phyloP scores from a whole-genome alignment of 1,140 invertebrate species.

The Ostrea denselamellosa region DNA sequence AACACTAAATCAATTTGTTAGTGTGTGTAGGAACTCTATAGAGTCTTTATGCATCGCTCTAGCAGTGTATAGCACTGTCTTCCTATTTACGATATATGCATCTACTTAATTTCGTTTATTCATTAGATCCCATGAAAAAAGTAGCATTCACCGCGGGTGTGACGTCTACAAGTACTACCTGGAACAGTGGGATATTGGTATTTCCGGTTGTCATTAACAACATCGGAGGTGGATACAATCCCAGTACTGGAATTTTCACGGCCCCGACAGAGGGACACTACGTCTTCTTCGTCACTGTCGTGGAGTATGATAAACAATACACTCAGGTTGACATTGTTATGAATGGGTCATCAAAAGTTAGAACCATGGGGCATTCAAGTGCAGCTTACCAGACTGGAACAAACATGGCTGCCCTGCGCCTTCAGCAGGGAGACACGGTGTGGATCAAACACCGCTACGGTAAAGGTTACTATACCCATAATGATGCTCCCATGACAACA shows the following conservation, averaged over 20 bases:
- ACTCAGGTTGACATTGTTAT: background rate
- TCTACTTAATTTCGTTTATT: too few species aligned
- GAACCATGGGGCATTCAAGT: background rate
- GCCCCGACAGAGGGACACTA: background rate
- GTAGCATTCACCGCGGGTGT: background rate
- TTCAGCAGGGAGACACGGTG: background rate
- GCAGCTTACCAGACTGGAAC: background rate
- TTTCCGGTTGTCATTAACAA: background rate
- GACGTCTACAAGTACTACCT: background rate
- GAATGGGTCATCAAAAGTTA: background rate
- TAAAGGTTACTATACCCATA: background rate
- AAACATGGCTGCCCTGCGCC: background rate
- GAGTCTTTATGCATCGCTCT: too few species aligned
- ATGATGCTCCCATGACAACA: background rate
- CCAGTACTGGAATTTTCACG: background rate
- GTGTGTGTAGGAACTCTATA: too few species aligned
- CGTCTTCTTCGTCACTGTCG: background rate
- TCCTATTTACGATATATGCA: too few species aligned
- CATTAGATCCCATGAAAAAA: too few species aligned
- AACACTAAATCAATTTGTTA: too few species aligned
- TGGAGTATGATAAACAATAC: background rate
- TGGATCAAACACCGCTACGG: background rate
- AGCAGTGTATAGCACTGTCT: too few species aligned
- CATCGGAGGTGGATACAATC: constrained; percentile 1
- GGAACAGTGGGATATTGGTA: background rate